Base-by-base conservation (phyloP, 2,888 invertebrate genomes). In the Microplitis manilae region DNA sequence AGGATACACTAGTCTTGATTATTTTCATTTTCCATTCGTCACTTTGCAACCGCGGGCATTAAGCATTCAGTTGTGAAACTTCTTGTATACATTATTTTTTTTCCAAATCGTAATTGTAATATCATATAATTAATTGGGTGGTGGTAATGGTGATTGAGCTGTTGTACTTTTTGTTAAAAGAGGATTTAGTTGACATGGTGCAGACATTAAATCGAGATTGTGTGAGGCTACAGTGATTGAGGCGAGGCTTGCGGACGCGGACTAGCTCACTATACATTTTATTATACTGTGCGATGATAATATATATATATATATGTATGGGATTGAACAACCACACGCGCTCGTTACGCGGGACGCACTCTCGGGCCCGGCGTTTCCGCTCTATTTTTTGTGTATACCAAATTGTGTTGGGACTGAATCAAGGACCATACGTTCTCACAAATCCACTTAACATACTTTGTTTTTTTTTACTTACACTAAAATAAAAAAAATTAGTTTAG, bases 291-390 rank as follows among this genome's bases (percentile, higher is more conserved):
- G 41, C 64, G 67, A 68, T 62, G 40, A 38, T 20, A 41, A 59
- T 39, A 9, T 60, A 65, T 61, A 69, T 59, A 67, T 65, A 38
- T 62, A 69, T 41, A 30, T 17, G 39, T 30, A 9, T 15, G 68
- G 68, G 72, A 79, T 80, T 76, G 79, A 78, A 73, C 79, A 78
- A 79, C 74, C 72, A 68, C 68, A 40, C 69, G 72, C 70, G 72
- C 70, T 85, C 84, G 83, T 84, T 85, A 84, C 83, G 73, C 73
- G 80, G 81, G 84, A 81, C 80, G 81, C 84, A 84, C 84, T 84
- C 83, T 84, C 83, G 84, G 86, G 85, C 83, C 85, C 83, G 79
- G 79, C 84, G 81, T 87, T 87, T 87, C 87, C 88, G 87, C 83
- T 87, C 87, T 80, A 86, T 87, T 87, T 86, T 84, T 80, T 83